These are phyloP conservation scores for Anthopleura sola DNA, from an alignment of 64 coral and sea anemone species.

Conservation along the genomic window DNA sequence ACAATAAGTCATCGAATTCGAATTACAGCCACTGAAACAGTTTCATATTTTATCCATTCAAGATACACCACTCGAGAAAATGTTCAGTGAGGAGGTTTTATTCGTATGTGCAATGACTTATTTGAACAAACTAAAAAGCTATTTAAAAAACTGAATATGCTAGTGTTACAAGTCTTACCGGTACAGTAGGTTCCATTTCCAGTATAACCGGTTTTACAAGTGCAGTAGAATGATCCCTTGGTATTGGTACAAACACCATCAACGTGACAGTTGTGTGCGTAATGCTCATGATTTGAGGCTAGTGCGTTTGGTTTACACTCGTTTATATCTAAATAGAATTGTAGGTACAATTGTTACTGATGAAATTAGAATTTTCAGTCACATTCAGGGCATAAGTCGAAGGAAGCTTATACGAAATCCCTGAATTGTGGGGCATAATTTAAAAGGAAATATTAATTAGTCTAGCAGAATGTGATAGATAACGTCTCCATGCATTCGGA, in stretches of 20 bases:
- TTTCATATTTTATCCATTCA: not conserved
- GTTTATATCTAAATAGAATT: conserved; percentile 42
- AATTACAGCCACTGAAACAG: not conserved
- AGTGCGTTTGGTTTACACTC: conserved; percentile 30
- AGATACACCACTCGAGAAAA: not conserved
- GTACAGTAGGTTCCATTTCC: conserved; percentile 50
- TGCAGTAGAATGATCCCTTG: conserved; percentile 55
- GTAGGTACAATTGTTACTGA: not conserved
- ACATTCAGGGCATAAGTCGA: too few relatives aligned
- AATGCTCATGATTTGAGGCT: conserved; percentile 15
- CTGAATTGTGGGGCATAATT: too few relatives aligned
- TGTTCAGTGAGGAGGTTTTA: not conserved
- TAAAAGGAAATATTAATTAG: too few relatives aligned
- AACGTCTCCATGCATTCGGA: too few relatives aligned
- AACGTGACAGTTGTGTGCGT: conserved; percentile 34
- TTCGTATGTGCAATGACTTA: conserved; percentile 26
- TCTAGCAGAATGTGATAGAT: too few relatives aligned
- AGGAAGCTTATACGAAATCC: too few relatives aligned
- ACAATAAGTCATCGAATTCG: conserved; percentile 52
- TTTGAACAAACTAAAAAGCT: conserved; percentile 39
- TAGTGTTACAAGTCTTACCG: conserved; percentile 33
- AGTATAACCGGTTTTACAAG: conserved; percentile 48
- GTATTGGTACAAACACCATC: conserved; percentile 46
- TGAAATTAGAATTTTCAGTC: not conserved
- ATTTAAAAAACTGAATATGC: not conserved